Conservation (phyloP, 2,888 invertebrate species). For the Hypsopygia costalis region DNA sequence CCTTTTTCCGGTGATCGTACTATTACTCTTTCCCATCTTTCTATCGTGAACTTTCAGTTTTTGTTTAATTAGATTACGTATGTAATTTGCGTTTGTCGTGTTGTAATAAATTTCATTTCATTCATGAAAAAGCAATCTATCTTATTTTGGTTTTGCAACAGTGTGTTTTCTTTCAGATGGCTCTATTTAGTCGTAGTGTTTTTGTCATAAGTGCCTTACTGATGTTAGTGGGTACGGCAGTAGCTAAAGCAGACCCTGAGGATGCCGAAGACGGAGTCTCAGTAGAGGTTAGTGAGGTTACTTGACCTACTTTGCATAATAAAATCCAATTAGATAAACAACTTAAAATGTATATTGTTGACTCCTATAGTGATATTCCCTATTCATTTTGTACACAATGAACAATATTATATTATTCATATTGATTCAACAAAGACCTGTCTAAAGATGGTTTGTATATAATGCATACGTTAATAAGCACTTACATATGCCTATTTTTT, state of each 20-base stretch:
- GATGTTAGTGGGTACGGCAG: conserved; percentile 37
- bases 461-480: too few relatives aligned
- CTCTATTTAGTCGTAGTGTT: conserved; percentile 46
- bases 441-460: too few relatives aligned
- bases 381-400: too few relatives aligned
- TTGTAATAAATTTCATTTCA: too few relatives aligned
- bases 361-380: too few relatives aligned
- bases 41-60: conserved; percentile 20
- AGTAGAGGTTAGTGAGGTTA: conserved; percentile 65
- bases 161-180: conserved; percentile 56
- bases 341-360: too few relatives aligned
- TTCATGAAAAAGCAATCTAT: too few relatives aligned
- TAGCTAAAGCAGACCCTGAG: conserved; percentile 37
- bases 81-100: too few relatives aligned
- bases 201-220: conserved; percentile 47
- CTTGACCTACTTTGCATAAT: conserved; percentile 33
- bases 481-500: too few relatives aligned
- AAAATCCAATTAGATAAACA: conserved; percentile 24
- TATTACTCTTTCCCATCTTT: conserved; percentile 11
- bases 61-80: conserved; percentile 48
- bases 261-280: conserved; percentile 54
- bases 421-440: too few relatives aligned
- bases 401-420: too few relatives aligned
- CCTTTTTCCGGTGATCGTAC: conserved; percentile 52
- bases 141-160: too few relatives aligned